Percentiles rank a stretch among this genome's conserved stretches.
phyloP scores from a whole-genome alignment of 2,888 invertebrate species.

The Drosophila diplacantha region DNA sequence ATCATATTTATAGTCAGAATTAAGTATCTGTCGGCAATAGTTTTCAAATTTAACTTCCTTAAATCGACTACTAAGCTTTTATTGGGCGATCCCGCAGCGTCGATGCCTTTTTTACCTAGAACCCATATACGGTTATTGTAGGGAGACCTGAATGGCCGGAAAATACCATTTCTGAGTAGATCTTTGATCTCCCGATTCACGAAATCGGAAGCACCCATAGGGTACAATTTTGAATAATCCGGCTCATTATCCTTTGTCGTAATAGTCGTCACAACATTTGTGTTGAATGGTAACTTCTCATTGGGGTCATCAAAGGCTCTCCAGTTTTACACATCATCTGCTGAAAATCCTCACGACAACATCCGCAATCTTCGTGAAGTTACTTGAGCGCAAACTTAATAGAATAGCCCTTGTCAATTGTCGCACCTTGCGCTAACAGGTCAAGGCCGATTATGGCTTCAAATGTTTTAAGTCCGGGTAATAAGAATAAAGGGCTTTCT shows the following conservation, averaged over 20 bases:
- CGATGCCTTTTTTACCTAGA: neutral
- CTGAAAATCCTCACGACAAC: no score
- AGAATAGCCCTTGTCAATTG: no score
- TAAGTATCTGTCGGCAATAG: neutral
- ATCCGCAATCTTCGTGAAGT: no score
- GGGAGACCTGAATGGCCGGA: neutral
- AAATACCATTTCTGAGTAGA: neutral
- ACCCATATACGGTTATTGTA: slow-evolving; percentile 1
- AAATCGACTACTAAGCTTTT: slow-evolving; percentile 1
- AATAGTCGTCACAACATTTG: slow-evolving; percentile 8
- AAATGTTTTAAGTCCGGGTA: slow-evolving; percentile 1
- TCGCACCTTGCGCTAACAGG: neutral
- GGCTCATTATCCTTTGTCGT: slow-evolving; percentile 11
- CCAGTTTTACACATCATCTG: no score
- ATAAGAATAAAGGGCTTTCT: slow-evolving; percentile 3
- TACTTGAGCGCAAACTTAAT: no score
- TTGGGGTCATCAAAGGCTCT: neutral
- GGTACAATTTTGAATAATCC: neutral
- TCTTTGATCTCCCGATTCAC: neutral
- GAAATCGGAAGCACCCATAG: slow-evolving; percentile 3
- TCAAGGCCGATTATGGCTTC: slow-evolving; percentile 3
- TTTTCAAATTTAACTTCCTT: neutral
- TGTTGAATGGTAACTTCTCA: slow-evolving; percentile 6
- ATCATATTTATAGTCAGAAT: slow-evolving; percentile 2
- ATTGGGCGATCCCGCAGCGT: neutral